Percentiles rank a stretch among this genome's conserved stretches.
phyloP scores from a whole-genome alignment of 2,888 invertebrate genomes.

The Pseudanteris insignis region DNA sequence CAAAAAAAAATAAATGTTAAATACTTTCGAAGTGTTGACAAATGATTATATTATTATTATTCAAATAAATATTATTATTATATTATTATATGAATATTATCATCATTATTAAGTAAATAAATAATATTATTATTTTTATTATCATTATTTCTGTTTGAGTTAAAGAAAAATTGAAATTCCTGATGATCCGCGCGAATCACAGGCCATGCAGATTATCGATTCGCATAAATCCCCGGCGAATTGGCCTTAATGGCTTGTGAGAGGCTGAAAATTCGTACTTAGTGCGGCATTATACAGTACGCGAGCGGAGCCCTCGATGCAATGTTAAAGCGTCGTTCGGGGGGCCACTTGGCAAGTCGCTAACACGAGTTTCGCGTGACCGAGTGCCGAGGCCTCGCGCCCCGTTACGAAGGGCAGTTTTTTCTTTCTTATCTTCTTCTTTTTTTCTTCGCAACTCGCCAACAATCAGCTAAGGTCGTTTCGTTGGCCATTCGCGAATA shows the following conservation, averaged over 20 bases:
- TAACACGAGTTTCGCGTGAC: slow-evolving; percentile 64
- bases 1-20: too few species aligned
- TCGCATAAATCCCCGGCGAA: slow-evolving; percentile 33
- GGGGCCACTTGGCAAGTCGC: slow-evolving; percentile 59
- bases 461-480: slow-evolving; percentile 38
- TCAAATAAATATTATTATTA: too few species aligned
- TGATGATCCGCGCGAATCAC: too few species aligned
- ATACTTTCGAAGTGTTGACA: too few species aligned
- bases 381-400: slow-evolving; percentile 44
- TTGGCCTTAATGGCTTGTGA: slow-evolving; percentile 39
- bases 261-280: slow-evolving; percentile 43
- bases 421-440: too few species aligned
- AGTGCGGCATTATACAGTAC: slow-evolving; percentile 33
- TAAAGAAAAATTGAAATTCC: too few species aligned
- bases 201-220: slow-evolving; percentile 39
- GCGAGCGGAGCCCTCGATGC: slow-evolving; percentile 41
- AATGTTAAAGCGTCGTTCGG: slow-evolving; percentile 42
- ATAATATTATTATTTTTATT: too few species aligned
- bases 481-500: slow-evolving; percentile 37
- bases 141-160: too few species aligned
- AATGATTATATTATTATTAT: too few species aligned
- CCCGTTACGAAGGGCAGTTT: slow-evolving; percentile 47
- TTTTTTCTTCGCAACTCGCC: slow-evolving; percentile 36
- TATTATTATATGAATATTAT: too few species aligned
- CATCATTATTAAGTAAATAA: too few species aligned